Evolutionary conservation across 1,140 invertebrate species (phyloP).

Genomic region (Streblospio benedicti): DNA sequence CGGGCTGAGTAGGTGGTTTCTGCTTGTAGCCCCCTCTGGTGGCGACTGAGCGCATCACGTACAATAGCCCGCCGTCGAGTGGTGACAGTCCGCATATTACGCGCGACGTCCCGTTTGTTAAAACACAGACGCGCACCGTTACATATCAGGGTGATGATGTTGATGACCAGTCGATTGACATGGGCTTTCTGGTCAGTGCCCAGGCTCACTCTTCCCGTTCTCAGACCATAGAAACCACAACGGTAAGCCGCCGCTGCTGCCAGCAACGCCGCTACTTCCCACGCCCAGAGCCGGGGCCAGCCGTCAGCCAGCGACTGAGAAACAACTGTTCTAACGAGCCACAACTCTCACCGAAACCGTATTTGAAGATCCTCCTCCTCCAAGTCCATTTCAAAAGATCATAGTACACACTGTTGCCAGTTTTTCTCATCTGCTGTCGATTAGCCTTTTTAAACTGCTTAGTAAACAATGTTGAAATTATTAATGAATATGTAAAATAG

Average conservation of each 20-base stretch:
- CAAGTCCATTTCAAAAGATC: too few relatives aligned
- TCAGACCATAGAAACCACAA: slow-evolving; percentile 14
- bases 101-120: slow-evolving; percentile 4
- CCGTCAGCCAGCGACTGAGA: too few relatives aligned
- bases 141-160: background rate
- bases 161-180: background rate
- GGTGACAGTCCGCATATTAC: background rate
- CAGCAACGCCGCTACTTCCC: too few relatives aligned
- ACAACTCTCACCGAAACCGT: too few relatives aligned
- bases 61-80: background rate
- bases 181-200: slow-evolving; percentile 10
- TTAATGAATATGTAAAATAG: too few relatives aligned
- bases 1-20: background rate
- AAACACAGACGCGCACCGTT: slow-evolving; percentile 13
- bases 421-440: too few relatives aligned
- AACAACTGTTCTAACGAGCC: too few relatives aligned
- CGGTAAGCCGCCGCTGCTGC: slow-evolving; percentile 11
- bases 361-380: too few relatives aligned
- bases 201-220: slow-evolving; percentile 12
- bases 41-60: background rate
- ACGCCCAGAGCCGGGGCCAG: too few relatives aligned
- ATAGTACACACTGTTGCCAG: too few relatives aligned
- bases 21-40: slow-evolving; percentile 1
- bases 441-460: too few relatives aligned
- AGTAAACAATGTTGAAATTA: too few relatives aligned